Conservation (phyloP, 2,888 invertebrate species). For the Drosophila siamana region DNA sequence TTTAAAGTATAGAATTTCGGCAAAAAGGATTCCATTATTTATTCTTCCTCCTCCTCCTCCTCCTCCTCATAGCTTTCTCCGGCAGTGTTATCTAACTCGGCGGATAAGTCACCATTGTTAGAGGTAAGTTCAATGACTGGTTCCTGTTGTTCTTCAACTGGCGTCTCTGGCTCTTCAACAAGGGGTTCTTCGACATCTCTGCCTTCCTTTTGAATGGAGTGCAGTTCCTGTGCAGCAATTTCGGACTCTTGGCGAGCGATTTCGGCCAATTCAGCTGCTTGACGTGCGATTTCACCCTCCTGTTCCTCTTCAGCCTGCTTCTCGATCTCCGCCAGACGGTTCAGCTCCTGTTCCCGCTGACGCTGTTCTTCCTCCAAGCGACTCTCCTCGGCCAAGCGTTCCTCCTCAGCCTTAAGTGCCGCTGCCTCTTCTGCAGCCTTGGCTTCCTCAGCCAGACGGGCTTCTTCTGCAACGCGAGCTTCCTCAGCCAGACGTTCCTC, state of each 20-base stretch:
- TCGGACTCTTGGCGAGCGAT: constrained; percentile 88
- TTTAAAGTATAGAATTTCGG: constrained; percentile 16
- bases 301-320: constrained; percentile 86
- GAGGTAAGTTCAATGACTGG: constrained; percentile 75
- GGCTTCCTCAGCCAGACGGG: constrained; percentile 85
- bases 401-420: constrained; percentile 85
- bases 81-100: constrained; percentile 48
- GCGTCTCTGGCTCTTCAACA: constrained; percentile 83
- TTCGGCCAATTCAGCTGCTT: constrained; percentile 90
- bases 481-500: constrained; percentile 88
- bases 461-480: constrained; percentile 89
- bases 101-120: constrained; percentile 55
- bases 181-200: constrained; percentile 84
- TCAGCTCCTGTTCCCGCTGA: constrained; percentile 86
- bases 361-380: constrained; percentile 86
- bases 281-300: constrained; percentile 89
- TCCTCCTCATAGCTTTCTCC: constrained; percentile 61
- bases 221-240: constrained; percentile 87
- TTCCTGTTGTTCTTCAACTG: constrained; percentile 68
- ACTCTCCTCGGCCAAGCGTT: constrained; percentile 83
- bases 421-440: constrained; percentile 63
- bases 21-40: constrained; percentile 17
- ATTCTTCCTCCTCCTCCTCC: constrained; percentile 69
- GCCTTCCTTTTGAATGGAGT: constrained; percentile 79
- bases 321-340: constrained; percentile 86